Evolutionary conservation across 2,797 vertebrate species (phyloP), one percentile per base, ranked within the genome.

Genomic region (Pelochelys cantorii): DNA sequence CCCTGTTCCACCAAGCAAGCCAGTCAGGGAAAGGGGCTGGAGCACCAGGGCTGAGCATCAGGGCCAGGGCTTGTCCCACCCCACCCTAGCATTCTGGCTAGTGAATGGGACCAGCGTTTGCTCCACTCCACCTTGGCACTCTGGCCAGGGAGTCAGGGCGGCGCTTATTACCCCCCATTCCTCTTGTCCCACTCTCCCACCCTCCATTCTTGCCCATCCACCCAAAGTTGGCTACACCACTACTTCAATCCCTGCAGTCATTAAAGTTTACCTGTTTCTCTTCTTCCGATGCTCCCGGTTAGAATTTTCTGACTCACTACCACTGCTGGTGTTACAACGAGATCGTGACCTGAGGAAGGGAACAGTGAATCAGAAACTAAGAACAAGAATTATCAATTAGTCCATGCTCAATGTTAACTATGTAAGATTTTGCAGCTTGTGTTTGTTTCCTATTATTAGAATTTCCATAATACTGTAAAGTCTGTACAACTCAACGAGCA

Each of bases 321-420:
- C 99, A 42, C 99, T 99, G 97, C 99, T 99, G 60, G 98, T 99
- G 96, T 99, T 99, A 97, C 98, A 99, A 92, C 98, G 98, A 89
- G 98, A 99, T 87, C 98, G 98, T 22, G 99, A 98, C 93, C 99
- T 99, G 89, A 23, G 94, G 84, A 85, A 12, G 31, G 94, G 34
- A 89, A 83, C 95, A 83, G 48, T 27, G 88, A 59, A 84, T 57
- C n/a, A 57, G n/a, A n/a, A 37, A 56, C n/a, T 56, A 80, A 57
- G 56, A 23, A 62, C 18, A 62, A 80, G 57, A 37, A 65, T n/a
- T 4, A 25, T 34, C 55, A 9, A 53, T 42, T 31, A 75, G 57
- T 31, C 62, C 10, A 65, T 56, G 42, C 27, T 86, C 7, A 90
- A 31, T 56, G 37, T 5, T 0, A 81, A 84, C 83, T 60, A 78